Evolutionary conservation across 64 coral and sea anemone species (phyloP), one percentile per base, ranked within the genome.

Genomic region (Porites australiensis): DNA sequence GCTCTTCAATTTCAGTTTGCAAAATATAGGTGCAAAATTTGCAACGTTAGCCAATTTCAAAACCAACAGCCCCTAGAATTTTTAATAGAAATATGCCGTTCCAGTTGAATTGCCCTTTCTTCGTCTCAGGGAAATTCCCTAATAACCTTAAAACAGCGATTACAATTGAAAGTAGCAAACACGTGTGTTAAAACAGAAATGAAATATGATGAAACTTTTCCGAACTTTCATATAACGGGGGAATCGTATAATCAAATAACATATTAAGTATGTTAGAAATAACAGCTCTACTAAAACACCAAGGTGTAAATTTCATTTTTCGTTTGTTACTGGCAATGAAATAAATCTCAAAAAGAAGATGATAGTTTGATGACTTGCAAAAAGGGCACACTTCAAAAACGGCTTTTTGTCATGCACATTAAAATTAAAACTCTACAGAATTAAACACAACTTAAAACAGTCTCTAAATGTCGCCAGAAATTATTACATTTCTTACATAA

Each of bases 191-290:
- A 48, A 22, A 68, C 14, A 18, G 81, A 67, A 27, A 21, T 50
- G 61, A 50, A 67, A 84, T 84, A 84, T 84, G 19, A 65, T n/a
- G 8, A 50, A 51, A 51, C 45, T 63, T 22, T 60, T 12, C 45
- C 5, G 18, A 45, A 16, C 44, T 64, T 52, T 68, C 44, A 50
- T 23, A 64, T 11, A 8, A 19, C 19, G 13, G 22, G 63, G 47
- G 16, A 16, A 65, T 22, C 63, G 50, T 67, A 21, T 20, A 51
- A 37, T 37, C 19, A 83, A 19, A 16, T 13, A 43, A 84, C 69
- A 84, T 84, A 68, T 61, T 11, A 51, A 66, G 46, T 67, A 69
- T 84, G 49, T 63, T 62, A 68, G 44, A 84, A 69, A 84, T 69
- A 49, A 69, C 81, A 67, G n/a, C 81, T 47, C 81, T 68, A 53